Base-by-base conservation (phyloP, 2,888 invertebrate species). In the Protophormia terraenovae region DNA sequence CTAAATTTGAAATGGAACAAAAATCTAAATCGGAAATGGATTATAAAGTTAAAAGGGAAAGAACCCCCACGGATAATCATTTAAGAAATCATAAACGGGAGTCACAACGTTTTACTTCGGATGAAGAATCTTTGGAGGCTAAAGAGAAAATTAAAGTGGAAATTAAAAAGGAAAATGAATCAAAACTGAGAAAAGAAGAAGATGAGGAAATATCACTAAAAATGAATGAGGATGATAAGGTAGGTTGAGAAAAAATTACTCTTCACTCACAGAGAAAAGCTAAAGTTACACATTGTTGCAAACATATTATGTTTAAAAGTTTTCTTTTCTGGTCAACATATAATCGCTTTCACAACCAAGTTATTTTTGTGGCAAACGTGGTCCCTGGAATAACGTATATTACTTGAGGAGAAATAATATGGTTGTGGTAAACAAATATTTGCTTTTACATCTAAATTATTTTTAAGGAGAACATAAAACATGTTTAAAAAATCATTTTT, bases 191-290 rank as follows among this genome's bases (percentile, higher is more conserved):
- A 2, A 64, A 86, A 2, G 86, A 77, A 0, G 75, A 85, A 14
- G 87, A 84, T 1, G 84, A 81, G 1, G 78, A 79, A 6, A 50
- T 29, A 0, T 16, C 55, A 0, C 45, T 64, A 7, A 84, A 86
- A 29, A 88, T 89, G 12, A 84, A 83, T 3, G 90, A 89, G 2
- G 92, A 92, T 76, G 92, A 92, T 81, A 90, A 92, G 89, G 92
- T 92, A 89, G 89, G 89, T 29, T 24, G n/a, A n/a, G n/a, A 7
- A 0, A 24, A 16, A 16, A 8, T 10, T 3, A 50, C 8, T 45
- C 2, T 5, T 7, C 5, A 19, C 3, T 6, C 8, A 16, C 2
- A 45, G 2, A 45, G 16, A 1, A 45, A 5, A n/a, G n/a, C n/a
- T n/a, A n/a, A n/a, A n/a, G n/a, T n/a, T n/a, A n/a, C n/a, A n/a